Conservation (phyloP, 2,888 invertebrate species). For the Orgyia antiqua region DNA sequence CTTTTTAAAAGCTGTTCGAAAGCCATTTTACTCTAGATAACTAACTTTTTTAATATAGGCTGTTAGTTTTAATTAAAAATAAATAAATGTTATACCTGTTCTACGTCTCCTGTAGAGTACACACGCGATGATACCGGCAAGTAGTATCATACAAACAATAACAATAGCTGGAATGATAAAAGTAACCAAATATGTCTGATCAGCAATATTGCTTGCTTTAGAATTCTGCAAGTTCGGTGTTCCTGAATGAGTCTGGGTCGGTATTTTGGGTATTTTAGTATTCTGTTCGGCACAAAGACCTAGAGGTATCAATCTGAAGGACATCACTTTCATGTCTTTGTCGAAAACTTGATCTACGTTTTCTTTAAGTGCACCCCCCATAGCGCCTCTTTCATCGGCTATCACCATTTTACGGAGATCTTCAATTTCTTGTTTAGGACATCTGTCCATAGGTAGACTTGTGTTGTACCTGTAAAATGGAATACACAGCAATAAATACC, state of each 20-base stretch:
- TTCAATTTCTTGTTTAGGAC: conserved; percentile 88
- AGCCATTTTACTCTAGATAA: no score
- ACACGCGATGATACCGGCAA: conserved; percentile 93
- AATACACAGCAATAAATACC: no score
- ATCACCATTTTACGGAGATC: conserved; percentile 84
- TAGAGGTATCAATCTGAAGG: conserved; percentile 79
- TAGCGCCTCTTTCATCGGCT: conserved; percentile 74
- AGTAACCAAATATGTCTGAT: conserved; percentile 81
- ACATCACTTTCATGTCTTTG: conserved; percentile 83
- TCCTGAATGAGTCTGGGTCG: conserved; percentile 33
- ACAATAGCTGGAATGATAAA: conserved; percentile 94
- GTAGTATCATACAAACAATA: conserved; percentile 90
- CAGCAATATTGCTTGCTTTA: conserved; percentile 43
- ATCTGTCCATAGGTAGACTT: conserved; percentile 83
- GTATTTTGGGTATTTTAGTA: conserved; percentile 52
- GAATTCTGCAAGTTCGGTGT: conserved; percentile 41
- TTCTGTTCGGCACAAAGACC: conserved; percentile 77
- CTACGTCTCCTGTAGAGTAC: conserved; percentile 90
- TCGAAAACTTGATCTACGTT: conserved; percentile 83
- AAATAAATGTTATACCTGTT: conserved; percentile 73
- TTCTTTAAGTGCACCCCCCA: conserved; percentile 58
- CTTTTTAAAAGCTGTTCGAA: no score
- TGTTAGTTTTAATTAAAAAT: no score
- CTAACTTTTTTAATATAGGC: no score
- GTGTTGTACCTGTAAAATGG: conserved; percentile 83